Conservation (phyloP, 2,113 vertebrate genomes). For the Acinonyx jubatus region DNA sequence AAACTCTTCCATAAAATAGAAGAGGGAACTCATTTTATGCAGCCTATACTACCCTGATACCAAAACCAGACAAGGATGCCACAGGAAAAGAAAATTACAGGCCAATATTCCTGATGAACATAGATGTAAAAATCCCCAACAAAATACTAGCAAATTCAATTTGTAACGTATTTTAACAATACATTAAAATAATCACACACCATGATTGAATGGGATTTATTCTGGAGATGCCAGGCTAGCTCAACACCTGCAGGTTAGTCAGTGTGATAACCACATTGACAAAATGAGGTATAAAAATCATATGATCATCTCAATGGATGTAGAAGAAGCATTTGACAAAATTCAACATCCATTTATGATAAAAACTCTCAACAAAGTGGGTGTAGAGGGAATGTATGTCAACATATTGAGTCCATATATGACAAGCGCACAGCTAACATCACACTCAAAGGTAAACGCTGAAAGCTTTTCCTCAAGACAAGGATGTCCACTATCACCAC, state of each 20-base stretch:
- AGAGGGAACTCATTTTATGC: background rate
- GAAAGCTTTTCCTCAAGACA: background rate
- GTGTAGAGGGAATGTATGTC: background rate
- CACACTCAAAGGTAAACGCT: background rate
- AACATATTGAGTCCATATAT: background rate
- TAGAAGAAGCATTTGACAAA: background rate
- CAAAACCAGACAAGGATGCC: background rate
- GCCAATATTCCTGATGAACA: background rate
- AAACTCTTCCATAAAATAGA: background rate
- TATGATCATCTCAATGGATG: background rate
- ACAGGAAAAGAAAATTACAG: background rate
- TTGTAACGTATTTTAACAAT: background rate
- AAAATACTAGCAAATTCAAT: background rate
- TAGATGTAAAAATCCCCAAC: background rate
- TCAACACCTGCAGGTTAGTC: background rate
- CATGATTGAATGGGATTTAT: background rate
- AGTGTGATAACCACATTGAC: background rate
- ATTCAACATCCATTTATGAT: background rate
- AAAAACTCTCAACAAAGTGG: background rate
- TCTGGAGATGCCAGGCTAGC: background rate
- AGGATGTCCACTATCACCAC: background rate
- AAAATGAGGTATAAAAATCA: background rate
- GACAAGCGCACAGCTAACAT: background rate
- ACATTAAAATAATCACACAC: background rate
- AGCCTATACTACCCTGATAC: background rate